Evolutionary conservation across 2,797 vertebrate genomes (phyloP).

Genomic region (Gymnocypris eckloni): DNA sequence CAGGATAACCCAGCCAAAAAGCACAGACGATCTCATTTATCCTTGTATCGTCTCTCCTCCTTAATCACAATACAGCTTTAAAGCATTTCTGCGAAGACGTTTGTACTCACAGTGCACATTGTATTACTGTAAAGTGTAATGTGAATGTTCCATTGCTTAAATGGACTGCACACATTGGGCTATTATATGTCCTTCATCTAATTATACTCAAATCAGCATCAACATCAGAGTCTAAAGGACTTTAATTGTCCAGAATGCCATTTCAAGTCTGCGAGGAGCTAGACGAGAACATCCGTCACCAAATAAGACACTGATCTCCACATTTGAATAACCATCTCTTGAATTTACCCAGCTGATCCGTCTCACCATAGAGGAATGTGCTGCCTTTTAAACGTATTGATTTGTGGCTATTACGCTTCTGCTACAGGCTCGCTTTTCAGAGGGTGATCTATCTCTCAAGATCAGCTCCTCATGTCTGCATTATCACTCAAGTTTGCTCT

Average conservation of each 20-base stretch:
- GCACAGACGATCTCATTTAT: constrained; percentile 1
- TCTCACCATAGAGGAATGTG: constrained; percentile 70
- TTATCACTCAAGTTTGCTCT: constrained; percentile 74
- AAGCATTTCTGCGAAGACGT: constrained; percentile 14
- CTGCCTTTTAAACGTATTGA: constrained; percentile 81
- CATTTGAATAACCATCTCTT: constrained; percentile 67
- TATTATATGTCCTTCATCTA: constrained; percentile 53
- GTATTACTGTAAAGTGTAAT: constrained; percentile 40
- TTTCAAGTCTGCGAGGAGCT: constrained; percentile 47
- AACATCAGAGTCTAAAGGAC: constrained; percentile 42
- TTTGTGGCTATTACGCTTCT: constrained; percentile 77
- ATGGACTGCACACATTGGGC: constrained; percentile 43
- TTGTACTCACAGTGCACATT: constrained; percentile 28
- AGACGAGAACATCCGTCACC: constrained; percentile 33
- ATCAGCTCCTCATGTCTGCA: constrained; percentile 78
- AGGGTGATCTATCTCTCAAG: constrained; percentile 74
- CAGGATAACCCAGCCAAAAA: background rate
- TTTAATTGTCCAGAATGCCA: constrained; percentile 40
- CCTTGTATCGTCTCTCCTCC: background rate
- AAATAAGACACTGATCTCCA: constrained; percentile 28
- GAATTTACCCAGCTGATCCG: constrained; percentile 69
- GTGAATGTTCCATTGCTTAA: constrained; percentile 42
- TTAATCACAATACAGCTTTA: constrained; percentile 10
- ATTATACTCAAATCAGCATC: constrained; percentile 47
- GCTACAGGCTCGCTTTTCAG: constrained; percentile 79